phyloP scores from a whole-genome alignment of 2,797 vertebrate genomes.

The Paratrypauchen microcephalus region DNA sequence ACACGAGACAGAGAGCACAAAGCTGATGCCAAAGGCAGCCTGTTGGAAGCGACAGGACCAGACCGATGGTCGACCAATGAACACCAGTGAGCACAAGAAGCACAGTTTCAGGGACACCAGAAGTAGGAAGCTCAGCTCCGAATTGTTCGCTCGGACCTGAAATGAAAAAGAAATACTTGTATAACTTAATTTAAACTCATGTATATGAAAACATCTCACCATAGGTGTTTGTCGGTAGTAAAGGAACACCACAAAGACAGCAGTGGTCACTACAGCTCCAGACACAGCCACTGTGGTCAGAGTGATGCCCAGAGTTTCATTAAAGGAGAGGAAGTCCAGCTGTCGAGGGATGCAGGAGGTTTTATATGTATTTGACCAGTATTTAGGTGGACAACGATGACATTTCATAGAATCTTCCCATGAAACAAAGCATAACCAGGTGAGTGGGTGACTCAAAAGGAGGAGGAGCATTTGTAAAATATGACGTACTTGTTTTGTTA shows the following conservation, averaged over 20 bases:
- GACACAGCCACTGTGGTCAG: slow-evolving; percentile 65
- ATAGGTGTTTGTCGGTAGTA: slow-evolving; percentile 71
- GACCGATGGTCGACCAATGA: slow-evolving; percentile 63
- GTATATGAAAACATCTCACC: slow-evolving; percentile 36
- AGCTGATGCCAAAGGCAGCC: slow-evolving; percentile 69
- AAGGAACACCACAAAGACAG: slow-evolving; percentile 71
- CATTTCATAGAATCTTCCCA: slow-evolving; percentile 68
- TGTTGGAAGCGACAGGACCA: slow-evolving; percentile 65
- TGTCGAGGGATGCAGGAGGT: slow-evolving; percentile 66
- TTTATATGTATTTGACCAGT: slow-evolving; percentile 69
- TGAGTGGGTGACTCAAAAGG: not conserved
- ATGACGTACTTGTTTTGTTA: slow-evolving; percentile 67
- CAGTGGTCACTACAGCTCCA: slow-evolving; percentile 61
- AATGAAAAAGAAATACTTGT: not conserved
- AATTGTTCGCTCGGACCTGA: slow-evolving; percentile 74
- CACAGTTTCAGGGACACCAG: slow-evolving; percentile 73
- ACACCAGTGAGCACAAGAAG: slow-evolving; percentile 73
- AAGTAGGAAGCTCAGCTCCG: slow-evolving; percentile 74
- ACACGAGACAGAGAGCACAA: slow-evolving; percentile 67
- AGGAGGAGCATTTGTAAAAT: too few species aligned
- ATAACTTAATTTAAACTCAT: too few species aligned
- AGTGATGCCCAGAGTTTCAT: slow-evolving; percentile 73
- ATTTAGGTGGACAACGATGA: slow-evolving; percentile 68
- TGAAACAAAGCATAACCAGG: not conserved
- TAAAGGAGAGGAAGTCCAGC: slow-evolving; percentile 76